Percentiles rank a stretch among this genome's conserved stretches.
phyloP scores from a whole-genome alignment of 2,888 invertebrate species.

The Amiota minor region DNA sequence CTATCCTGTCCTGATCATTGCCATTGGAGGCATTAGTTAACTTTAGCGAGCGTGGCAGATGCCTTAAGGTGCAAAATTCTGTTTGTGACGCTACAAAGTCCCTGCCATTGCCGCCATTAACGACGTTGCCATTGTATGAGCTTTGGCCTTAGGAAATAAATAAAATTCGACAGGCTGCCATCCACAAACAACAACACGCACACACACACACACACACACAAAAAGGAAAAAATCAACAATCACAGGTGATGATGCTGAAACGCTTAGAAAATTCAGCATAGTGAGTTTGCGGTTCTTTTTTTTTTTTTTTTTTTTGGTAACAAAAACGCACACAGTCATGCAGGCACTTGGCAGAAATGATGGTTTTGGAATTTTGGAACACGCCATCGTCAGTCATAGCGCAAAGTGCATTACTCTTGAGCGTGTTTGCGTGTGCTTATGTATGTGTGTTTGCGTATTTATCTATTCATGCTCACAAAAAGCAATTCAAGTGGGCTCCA shows the following conservation, averaged over 20 bases:
- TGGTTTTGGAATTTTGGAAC: not conserved
- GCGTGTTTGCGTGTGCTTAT: not conserved
- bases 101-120: constrained; percentile 65
- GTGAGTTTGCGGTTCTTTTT: constrained; percentile 4
- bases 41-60: constrained; percentile 28
- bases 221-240: not conserved
- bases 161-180: constrained; percentile 61
- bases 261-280: constrained; percentile 41
- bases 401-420: not conserved
- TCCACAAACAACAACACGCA: not conserved
- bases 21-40: not conserved
- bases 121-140: constrained; percentile 61
- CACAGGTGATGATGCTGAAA: constrained; percentile 22
- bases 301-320: constrained; percentile 14
- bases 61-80: constrained; percentile 54
- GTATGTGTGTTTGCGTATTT: constrained; percentile 50
- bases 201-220: constrained; percentile 35
- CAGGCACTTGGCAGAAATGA: constrained; percentile 31
- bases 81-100: constrained; percentile 45
- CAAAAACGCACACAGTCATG: constrained; percentile 32
- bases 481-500: constrained; percentile 47
- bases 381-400: not conserved
- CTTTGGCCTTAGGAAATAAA: constrained; percentile 65
- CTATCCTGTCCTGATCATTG: not conserved
- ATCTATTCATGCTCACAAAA: constrained; percentile 64